phyloP scores from a whole-genome alignment of 2,888 invertebrate genomes.

The Cryptophagus acutangulus region DNA sequence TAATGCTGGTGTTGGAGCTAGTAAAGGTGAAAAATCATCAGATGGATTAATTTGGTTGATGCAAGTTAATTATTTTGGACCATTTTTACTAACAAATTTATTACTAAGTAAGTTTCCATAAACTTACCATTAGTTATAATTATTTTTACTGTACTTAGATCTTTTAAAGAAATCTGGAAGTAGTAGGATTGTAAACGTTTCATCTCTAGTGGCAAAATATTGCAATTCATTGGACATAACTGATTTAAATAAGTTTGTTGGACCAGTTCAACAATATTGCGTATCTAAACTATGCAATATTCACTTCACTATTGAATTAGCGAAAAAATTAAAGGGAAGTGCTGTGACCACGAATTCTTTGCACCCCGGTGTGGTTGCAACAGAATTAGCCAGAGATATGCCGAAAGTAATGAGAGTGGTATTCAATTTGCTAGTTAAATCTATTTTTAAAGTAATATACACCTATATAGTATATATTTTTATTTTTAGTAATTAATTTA shows the following conservation, averaged over 20 bases:
- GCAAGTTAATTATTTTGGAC: constrained; percentile 92
- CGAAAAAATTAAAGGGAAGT: constrained; percentile 69
- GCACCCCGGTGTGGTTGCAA: constrained; percentile 82
- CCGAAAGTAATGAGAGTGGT: constrained; percentile 71
- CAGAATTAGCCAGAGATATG: constrained; percentile 77
- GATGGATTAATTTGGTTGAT: constrained; percentile 86
- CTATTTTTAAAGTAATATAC: constrained; percentile 60
- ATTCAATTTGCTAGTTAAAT: constrained; percentile 59
- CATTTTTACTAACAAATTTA: constrained; percentile 87
- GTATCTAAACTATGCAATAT: constrained; percentile 83
- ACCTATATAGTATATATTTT: not conserved
- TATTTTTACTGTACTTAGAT: constrained; percentile 47
- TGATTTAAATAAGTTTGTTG: constrained; percentile 64
- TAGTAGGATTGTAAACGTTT: constrained; percentile 73
- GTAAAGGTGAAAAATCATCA: constrained; percentile 61
- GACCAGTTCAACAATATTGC: constrained; percentile 67
- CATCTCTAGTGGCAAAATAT: constrained; percentile 64
- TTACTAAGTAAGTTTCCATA: constrained; percentile 58
- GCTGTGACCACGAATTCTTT: constrained; percentile 79
- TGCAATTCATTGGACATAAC: constrained; percentile 66
- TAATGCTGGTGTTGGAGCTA: constrained; percentile 81
- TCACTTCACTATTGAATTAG: constrained; percentile 72
- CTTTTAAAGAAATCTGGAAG: constrained; percentile 70
- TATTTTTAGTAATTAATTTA: no score
- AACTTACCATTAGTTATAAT: constrained; percentile 17